phyloP scores from a whole-genome alignment of 2,797 vertebrate genomes.

The Momotus momota region DNA sequence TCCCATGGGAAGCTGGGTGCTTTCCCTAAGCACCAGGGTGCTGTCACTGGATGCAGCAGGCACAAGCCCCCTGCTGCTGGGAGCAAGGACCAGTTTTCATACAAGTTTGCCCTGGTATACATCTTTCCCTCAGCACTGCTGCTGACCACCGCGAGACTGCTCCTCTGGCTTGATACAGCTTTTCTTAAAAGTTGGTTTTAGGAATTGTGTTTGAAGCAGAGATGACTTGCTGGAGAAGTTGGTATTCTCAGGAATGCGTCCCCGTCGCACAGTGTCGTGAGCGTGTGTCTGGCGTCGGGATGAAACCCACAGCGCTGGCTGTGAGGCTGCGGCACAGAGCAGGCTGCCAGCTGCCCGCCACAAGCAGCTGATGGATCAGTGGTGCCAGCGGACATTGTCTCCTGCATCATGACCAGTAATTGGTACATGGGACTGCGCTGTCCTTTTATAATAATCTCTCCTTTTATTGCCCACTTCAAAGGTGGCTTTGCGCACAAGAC shows the following conservation, averaged over 20 bases:
- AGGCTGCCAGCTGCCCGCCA: neutral
- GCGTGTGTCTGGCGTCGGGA: rapidly evolving
- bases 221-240: neutral
- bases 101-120: neutral
- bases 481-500: constrained; percentile 43
- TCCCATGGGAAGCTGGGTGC: neutral
- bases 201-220: neutral
- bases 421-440: neutral
- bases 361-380: constrained; percentile 1
- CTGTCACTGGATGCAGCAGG: neutral
- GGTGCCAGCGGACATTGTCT: neutral
- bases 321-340: neutral
- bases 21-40: neutral
- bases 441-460: neutral
- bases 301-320: neutral
- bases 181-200: neutral
- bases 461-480: constrained; percentile 44
- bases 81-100: neutral
- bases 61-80: neutral
- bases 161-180: neutral
- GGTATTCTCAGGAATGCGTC: neutral
- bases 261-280: rapidly evolving
- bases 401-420: neutral
- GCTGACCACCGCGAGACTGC: neutral
- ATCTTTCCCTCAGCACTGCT: neutral